These are phyloP conservation scores for Caenorhabditis brenneri DNA, from an alignment of 1,140 invertebrate genomes.

Conservation along the genomic window DNA sequence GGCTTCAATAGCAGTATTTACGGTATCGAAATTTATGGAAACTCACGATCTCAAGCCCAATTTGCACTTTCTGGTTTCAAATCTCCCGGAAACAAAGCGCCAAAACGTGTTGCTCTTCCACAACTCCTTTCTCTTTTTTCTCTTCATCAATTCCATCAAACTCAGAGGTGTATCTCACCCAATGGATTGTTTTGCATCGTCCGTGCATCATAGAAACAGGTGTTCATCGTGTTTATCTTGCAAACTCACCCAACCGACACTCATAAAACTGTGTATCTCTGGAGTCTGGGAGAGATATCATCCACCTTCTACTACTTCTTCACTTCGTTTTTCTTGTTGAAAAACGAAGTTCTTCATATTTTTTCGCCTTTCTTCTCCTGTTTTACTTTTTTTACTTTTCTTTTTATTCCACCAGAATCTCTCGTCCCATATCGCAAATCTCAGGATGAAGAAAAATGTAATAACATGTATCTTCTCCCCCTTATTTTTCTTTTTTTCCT, in stretches of 20 bases:
- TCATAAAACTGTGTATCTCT: slow-evolving; percentile 41
- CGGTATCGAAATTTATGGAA: neutral
- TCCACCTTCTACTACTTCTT: slow-evolving; percentile 11
- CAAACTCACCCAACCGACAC: slow-evolving; percentile 42
- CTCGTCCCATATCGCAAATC: neutral
- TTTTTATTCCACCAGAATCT: neutral
- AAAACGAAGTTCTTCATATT: neutral
- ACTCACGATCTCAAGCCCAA: too few species aligned
- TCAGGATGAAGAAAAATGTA: neutral
- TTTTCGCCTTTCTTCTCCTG: neutral
- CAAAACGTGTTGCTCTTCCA: neutral
- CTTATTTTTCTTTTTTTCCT: neutral
- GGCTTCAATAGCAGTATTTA: too few species aligned
- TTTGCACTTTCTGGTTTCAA: too few species aligned
- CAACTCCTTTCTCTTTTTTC: neutral
- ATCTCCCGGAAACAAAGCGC: neutral
- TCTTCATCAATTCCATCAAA: slow-evolving; percentile 17
- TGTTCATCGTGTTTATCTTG: slow-evolving; percentile 43
- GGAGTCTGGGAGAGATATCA: slow-evolving; percentile 33
- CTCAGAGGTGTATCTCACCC: neutral
- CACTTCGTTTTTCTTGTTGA: slow-evolving; percentile 4
- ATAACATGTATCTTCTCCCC: neutral
- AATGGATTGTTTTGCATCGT: slow-evolving; percentile 37
- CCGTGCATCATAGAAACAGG: slow-evolving; percentile 43
- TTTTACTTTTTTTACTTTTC: too few species aligned